These are phyloP conservation scores for Dasyurus viverrinus DNA, from an alignment of 2,113 vertebrate genomes.

Conservation along the genomic window DNA sequence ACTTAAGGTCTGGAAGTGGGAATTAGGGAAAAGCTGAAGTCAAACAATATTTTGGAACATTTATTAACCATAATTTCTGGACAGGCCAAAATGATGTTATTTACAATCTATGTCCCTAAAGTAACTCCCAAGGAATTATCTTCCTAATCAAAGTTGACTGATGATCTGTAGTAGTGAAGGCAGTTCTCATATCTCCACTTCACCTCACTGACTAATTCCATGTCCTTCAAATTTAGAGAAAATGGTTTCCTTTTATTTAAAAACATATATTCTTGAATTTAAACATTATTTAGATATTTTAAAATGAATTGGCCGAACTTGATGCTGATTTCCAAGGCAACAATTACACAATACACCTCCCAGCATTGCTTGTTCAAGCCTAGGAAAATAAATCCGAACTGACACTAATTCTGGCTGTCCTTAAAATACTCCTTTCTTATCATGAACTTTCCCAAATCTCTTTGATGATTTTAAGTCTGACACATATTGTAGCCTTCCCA, in stretches of 20 bases:
- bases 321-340: slow-evolving; percentile 11
- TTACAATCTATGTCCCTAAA: not conserved
- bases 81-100: not conserved
- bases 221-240: not conserved
- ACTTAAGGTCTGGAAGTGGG: not conserved
- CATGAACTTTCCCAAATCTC: slow-evolving; percentile 12
- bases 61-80: not conserved
- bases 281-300: slow-evolving; percentile 30
- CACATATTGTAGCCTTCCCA: slow-evolving; percentile 39
- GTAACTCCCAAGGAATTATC: not conserved
- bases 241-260: not conserved
- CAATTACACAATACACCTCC: not conserved
- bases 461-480: slow-evolving; percentile 67
- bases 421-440: slow-evolving; percentile 62
- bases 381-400: slow-evolving; percentile 44
- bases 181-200: not conserved
- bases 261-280: slow-evolving; percentile 16
- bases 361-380: not conserved
- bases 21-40: not conserved
- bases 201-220: not conserved
- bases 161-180: not conserved
- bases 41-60: not conserved
- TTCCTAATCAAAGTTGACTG: not conserved
- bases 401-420: slow-evolving; percentile 60
- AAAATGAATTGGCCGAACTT: slow-evolving; percentile 38